Conservation (phyloP, 2,113 vertebrate genomes). For the Actenoides hombroni region DNA sequence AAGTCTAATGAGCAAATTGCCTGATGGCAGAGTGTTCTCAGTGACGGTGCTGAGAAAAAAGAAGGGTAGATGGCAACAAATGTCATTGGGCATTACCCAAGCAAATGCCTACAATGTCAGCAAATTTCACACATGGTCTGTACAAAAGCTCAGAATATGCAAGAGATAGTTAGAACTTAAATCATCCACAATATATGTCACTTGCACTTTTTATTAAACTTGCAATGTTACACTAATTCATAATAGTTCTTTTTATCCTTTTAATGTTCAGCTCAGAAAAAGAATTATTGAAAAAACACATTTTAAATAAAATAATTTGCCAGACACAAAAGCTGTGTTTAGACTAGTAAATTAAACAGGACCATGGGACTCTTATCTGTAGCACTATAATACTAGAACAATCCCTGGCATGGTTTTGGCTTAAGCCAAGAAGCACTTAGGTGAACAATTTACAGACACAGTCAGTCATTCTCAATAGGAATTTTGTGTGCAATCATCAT, state of each 20-base stretch:
- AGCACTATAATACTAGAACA: neutral
- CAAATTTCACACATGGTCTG: neutral
- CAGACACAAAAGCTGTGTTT: neutral
- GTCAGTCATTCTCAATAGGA: neutral
- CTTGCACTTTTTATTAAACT: neutral
- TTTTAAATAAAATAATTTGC: neutral
- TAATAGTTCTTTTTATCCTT: neutral
- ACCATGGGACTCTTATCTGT: neutral
- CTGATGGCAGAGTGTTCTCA: neutral
- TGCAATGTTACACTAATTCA: neutral
- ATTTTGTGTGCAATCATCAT: neutral
- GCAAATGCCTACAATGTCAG: neutral
- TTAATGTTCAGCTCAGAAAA: neutral
- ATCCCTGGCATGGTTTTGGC: neutral
- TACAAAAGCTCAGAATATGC: neutral
- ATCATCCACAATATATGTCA: neutral
- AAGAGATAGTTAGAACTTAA: neutral
- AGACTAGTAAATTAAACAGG: neutral
- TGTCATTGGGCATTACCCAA: neutral
- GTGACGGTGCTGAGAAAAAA: neutral
- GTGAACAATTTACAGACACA: neutral
- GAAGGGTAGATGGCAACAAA: neutral
- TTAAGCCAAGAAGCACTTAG: neutral
- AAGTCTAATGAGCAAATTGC: neutral
- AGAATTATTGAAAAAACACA: neutral